Conservation (phyloP, 2,113 vertebrate genomes). For the Chlorodrepanis virens region DNA sequence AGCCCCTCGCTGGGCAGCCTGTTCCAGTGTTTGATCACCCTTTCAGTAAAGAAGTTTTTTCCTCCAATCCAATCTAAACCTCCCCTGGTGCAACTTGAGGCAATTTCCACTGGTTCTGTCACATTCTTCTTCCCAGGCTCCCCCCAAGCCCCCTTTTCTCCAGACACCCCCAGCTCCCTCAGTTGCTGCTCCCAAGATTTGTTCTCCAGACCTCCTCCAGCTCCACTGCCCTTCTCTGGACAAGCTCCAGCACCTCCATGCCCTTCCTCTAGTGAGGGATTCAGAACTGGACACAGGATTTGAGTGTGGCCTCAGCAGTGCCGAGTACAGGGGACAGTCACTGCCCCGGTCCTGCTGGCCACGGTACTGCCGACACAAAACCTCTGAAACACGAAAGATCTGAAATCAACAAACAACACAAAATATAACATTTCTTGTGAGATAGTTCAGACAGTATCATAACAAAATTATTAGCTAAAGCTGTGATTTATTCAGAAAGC, state of each 20-base stretch:
- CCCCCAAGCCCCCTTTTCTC: not conserved
- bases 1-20: not conserved
- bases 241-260: not conserved
- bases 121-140: not conserved
- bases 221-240: not conserved
- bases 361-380: not conserved
- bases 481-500: not conserved
- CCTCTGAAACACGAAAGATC: not conserved
- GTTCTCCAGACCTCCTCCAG: not conserved
- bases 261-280: not conserved
- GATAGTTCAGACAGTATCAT: not conserved
- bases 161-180: not conserved
- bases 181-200: rapidly evolving
- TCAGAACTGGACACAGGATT: not conserved
- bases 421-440: not conserved
- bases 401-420: not conserved
- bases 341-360: not conserved
- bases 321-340: rapidly evolving
- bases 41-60: not conserved
- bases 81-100: not conserved
- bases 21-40: not conserved
- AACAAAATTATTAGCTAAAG: not conserved
- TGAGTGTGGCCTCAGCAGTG: not conserved
- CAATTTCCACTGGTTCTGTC: not conserved
- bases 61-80: not conserved